These are phyloP conservation scores for Platyura marginata DNA, from an alignment of 1,140 invertebrate species.

Conservation along the genomic window DNA sequence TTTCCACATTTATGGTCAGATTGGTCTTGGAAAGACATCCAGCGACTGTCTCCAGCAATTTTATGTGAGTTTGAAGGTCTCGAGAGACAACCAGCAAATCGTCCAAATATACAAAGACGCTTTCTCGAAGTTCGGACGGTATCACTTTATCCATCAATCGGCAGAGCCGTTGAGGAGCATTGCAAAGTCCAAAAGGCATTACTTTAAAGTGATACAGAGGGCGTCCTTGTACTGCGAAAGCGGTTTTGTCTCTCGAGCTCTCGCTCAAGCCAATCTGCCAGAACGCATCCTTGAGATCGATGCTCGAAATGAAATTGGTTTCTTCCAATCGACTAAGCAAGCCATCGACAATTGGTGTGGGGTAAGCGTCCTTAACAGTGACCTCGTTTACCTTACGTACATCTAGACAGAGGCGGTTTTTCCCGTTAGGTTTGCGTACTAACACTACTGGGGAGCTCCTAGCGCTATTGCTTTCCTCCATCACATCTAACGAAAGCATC, in stretches of 20 bases:
- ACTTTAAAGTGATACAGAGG: slow-evolving; percentile 12
- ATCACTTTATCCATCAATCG: slow-evolving; percentile 11
- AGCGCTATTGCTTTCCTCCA: slow-evolving; percentile 9
- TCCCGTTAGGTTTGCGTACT: slow-evolving; percentile 11
- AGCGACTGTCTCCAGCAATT: slow-evolving; percentile 1
- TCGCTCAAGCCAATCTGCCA: slow-evolving; percentile 8
- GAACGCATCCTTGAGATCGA: slow-evolving; percentile 12
- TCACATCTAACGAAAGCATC: slow-evolving; percentile 10
- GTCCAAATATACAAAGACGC: slow-evolving; percentile 8
- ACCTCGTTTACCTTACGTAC: slow-evolving; percentile 13
- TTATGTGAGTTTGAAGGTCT: slow-evolving; percentile 2
- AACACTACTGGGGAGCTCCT: slow-evolving; percentile 13
- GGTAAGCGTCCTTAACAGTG: slow-evolving; percentile 14
- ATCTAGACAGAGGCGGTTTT: slow-evolving; percentile 14
- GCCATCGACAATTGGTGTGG: slow-evolving; percentile 9
- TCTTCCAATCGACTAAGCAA: slow-evolving; percentile 8
- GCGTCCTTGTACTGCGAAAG: slow-evolving; percentile 18
- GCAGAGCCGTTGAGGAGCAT: slow-evolving; percentile 5
- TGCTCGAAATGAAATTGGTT: slow-evolving; percentile 8
- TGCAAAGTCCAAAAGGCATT: slow-evolving; percentile 10
- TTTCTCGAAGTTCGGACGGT: slow-evolving; percentile 16
- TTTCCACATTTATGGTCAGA: slow-evolving; percentile 10
- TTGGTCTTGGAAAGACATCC: slow-evolving; percentile 3
- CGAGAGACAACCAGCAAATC: slow-evolving; percentile 5
- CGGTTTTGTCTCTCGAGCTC: slow-evolving; percentile 16